phyloP scores from a whole-genome alignment of 2,797 vertebrate species.

The Myiotriccus ornatus region DNA sequence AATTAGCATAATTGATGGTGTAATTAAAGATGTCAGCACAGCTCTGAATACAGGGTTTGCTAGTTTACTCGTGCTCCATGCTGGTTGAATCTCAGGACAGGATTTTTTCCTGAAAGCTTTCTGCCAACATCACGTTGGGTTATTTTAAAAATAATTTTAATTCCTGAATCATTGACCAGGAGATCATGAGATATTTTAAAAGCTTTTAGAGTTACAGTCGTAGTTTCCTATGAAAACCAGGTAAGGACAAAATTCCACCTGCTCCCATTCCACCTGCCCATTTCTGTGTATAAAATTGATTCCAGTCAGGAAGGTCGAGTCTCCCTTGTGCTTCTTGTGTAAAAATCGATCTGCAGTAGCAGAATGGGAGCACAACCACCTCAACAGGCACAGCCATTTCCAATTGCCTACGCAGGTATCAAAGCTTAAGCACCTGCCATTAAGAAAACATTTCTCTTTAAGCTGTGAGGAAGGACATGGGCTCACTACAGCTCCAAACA shows the following conservation, averaged over 20 bases:
- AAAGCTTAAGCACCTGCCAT: background rate
- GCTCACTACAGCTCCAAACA: background rate
- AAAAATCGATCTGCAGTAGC: background rate
- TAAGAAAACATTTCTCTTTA: background rate
- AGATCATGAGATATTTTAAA: background rate
- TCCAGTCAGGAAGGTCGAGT: background rate
- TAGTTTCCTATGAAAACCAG: background rate
- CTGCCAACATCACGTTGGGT: background rate
- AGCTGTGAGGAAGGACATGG: background rate
- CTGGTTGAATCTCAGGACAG: background rate
- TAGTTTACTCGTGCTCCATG: background rate
- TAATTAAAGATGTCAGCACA: slow-evolving; percentile 46
- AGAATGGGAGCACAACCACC: background rate
- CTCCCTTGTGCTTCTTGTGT: background rate
- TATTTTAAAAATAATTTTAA: background rate
- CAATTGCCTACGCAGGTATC: background rate
- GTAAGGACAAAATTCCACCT: background rate
- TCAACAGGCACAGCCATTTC: background rate
- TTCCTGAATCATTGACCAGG: background rate
- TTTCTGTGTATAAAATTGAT: background rate
- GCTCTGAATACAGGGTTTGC: slow-evolving; percentile 14
- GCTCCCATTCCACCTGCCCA: background rate
- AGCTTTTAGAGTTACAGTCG: background rate
- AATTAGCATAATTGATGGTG: slow-evolving; percentile 56
- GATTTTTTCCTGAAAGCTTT: background rate